Base-by-base conservation (phyloP, 2,888 invertebrate species). In the Gerris lacustris region DNA sequence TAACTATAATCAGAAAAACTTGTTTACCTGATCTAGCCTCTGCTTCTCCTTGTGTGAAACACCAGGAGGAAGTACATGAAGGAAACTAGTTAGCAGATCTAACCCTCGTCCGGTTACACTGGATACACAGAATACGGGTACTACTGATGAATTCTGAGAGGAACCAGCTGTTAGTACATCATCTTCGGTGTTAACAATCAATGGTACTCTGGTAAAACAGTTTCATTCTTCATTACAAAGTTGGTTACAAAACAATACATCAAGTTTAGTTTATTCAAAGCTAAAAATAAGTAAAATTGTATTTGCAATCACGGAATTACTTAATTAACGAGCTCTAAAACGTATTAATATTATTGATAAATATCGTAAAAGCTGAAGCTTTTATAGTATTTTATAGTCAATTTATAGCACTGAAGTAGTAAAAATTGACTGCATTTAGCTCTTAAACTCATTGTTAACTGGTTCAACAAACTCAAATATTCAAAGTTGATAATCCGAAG, bases 81-180 rank as follows among this genome's bases (percentile, higher is more conserved):
- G 85, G 80, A 95, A 95, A 73, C 88, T 89, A 75, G 91, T 90
- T 43, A 99, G 84, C 9, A 92, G 84, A 77, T 90, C 88, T 45
- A 94, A 82, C 0, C 96, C 94, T 70, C 86, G 84, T 0, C 97
- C 97, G 0, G 88, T 90, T 0, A 98, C 96, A 79, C 92, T 92
- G 44, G 96, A 96, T 67, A 97, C 90, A 69, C 88, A 89, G 79
- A 95, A 92, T 78, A 94, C 90, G 0, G 94, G 91, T 17, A 86
- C 88, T 73, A 86, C 83, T 74, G 86, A 86, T 75, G 85, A 85
- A 1, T 84, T 84, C 77, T 89, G 86, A 77, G 86, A 86, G 44
- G 87, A 85, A n/a, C 87, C 87, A 17, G 89, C 90, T 17, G 88
- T 89, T 69, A 90, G 86, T 9, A 89, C 88, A 80, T 90, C 90